phyloP scores from a whole-genome alignment of 1,140 invertebrate genomes.

The Drosophila persimilis region DNA sequence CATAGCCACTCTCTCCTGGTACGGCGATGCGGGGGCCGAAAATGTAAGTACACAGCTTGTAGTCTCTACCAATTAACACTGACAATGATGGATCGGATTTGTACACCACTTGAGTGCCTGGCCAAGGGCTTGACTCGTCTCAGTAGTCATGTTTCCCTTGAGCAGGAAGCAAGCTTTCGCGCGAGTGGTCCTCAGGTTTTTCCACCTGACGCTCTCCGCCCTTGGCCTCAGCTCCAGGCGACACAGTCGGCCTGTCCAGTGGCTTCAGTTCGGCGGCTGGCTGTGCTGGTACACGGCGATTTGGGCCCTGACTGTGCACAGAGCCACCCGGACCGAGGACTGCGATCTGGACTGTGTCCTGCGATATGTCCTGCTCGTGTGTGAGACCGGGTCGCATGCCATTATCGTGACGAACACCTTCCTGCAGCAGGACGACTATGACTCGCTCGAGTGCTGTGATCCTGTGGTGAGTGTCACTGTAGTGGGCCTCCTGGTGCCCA shows the following conservation, averaged over 20 bases:
- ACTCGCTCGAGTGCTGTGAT: not conserved
- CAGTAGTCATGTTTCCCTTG: slow-evolving; percentile 42
- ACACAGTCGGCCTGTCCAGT: slow-evolving; percentile 11
- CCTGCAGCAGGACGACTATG: not conserved
- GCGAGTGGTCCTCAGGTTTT: slow-evolving; percentile 21
- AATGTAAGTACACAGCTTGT: slow-evolving; percentile 61
- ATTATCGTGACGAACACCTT: slow-evolving; percentile 43
- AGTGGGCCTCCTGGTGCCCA: slow-evolving; percentile 25
- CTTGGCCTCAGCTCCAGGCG: slow-evolving; percentile 33
- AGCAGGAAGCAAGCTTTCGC: slow-evolving; percentile 21
- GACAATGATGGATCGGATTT: slow-evolving; percentile 59
- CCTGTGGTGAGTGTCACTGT: slow-evolving; percentile 10
- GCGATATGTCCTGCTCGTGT: slow-evolving; percentile 15
- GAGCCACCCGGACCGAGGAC: not conserved
- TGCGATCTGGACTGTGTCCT: slow-evolving; percentile 55
- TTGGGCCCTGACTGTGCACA: not conserved
- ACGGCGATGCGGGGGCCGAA: slow-evolving; percentile 55
- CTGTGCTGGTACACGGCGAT: slow-evolving; percentile 33
- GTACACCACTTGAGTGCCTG: not conserved
- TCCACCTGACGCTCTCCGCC: slow-evolving; percentile 10
- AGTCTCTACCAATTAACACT: slow-evolving; percentile 12
- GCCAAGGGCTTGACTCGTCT: not conserved
- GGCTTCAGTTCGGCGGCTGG: slow-evolving; percentile 33
- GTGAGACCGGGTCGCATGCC: slow-evolving; percentile 30
- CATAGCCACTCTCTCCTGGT: slow-evolving; percentile 56